A percentile compares a stretch with the other conserved stretches of the same genome.
phyloP scores from a whole-genome alignment of 2,888 invertebrate species.

The Hypena proboscidalis region DNA sequence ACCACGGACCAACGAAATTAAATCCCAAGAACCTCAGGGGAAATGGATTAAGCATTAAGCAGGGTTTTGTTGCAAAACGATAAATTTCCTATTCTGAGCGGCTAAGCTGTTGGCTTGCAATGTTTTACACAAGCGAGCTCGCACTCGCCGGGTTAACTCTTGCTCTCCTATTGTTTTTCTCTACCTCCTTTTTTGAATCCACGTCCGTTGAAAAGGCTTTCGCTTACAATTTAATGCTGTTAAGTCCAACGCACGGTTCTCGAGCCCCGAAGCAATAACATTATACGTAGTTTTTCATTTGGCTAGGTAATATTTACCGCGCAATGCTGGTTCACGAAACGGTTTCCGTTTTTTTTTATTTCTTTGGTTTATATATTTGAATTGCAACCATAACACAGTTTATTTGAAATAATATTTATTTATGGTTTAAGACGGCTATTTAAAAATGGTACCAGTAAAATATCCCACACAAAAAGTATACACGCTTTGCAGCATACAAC shows the following conservation, averaged over 20 bases:
- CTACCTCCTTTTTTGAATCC: constrained; percentile 39
- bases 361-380: too few species aligned
- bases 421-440: too few species aligned
- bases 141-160: constrained; percentile 47
- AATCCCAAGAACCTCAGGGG: constrained; percentile 61
- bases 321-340: not conserved
- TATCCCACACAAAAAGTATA: too few species aligned
- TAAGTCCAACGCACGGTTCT: constrained; percentile 18
- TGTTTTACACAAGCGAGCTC: constrained; percentile 46
- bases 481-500: too few species aligned
- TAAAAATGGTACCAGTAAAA: too few species aligned
- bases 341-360: not conserved
- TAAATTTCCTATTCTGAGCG: constrained; percentile 72
- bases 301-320: constrained; percentile 8
- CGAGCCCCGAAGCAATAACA: constrained; percentile 7
- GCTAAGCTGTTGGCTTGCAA: constrained; percentile 60
- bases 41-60: constrained; percentile 64
- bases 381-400: too few species aligned
- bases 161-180: constrained; percentile 50
- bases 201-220: constrained; percentile 38
- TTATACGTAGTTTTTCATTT: constrained; percentile 12
- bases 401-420: too few species aligned
- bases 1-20: constrained; percentile 58
- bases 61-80: constrained; percentile 68
- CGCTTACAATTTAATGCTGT: constrained; percentile 47